Base-by-base conservation (phyloP, 2,888 invertebrate genomes). In the Odontothrips loti region DNA sequence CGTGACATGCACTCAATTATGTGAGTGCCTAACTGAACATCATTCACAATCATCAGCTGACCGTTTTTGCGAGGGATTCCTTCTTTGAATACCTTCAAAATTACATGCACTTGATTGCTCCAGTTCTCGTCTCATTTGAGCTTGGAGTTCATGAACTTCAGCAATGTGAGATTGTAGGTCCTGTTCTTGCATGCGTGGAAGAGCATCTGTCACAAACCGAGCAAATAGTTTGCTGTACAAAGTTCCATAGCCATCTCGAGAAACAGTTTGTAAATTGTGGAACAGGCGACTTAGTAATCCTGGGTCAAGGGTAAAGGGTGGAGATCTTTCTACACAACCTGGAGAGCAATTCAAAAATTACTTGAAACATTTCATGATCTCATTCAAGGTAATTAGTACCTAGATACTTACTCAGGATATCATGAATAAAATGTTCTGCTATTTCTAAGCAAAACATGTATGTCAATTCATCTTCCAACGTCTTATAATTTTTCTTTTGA, bases 401-500 rank as follows among this genome's bases (percentile, higher is more conserved):
- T 43, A 6, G 34, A 6, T 43, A 75, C 68, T 75, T 75, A 75
- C 68, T 23, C 23, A 75, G 68, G 8, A 75, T 75, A 9, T 75
- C 68, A 75, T 75, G 68, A 27, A 75, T 75, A 75, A 75, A 75
- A 23, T 75, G 68, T 27, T 75, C 68, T 27, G 68, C 68, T 27
- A 75, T 75, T 27, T 75, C 68, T 75, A 10, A 11, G 23, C 68
- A 75, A 27, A 75, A 75, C 68, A 75, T 75, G n/a, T 23, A 27
- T 23, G 68, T 75, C 12, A 75, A 23, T 75, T 75, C 68, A 75
- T 75, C 68, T 75, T 75, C 68, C 10, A 75, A 27, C 4, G 68
- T 75, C 23, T 75, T 75, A 27, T 75, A 75, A 27, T 75, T 75
- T 75, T 75, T 75, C 68, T 75, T 75, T 27, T 75, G 68, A 27